Percentiles rank a stretch among this genome's conserved stretches.
phyloP scores from a whole-genome alignment of 2,113 vertebrate genomes.

The Erpornis zantholeuca region DNA sequence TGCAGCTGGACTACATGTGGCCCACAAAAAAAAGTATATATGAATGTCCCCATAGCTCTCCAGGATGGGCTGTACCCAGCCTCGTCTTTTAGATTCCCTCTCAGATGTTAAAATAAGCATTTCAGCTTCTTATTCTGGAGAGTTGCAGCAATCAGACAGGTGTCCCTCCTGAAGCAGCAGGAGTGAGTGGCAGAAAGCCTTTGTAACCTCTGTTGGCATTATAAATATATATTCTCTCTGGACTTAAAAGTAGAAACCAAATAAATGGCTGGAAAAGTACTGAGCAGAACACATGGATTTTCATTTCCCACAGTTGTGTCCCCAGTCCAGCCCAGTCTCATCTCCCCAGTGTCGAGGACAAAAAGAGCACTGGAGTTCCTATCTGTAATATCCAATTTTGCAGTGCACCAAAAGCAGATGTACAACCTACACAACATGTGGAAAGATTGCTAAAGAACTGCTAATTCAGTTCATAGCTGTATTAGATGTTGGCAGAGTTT shows the following conservation, averaged over 20 bases:
- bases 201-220: not conserved
- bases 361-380: constrained; percentile 41
- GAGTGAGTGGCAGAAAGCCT: not conserved
- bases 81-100: not conserved
- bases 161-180: not conserved
- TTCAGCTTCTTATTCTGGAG: not conserved
- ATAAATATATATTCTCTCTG: not conserved
- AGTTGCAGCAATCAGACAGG: not conserved
- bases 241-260: not conserved
- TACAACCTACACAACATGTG: not conserved
- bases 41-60: not conserved
- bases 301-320: not conserved
- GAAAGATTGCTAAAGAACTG: not conserved
- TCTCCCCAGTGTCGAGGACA: constrained; percentile 29
- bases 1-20: not conserved
- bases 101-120: not conserved
- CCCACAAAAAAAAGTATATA: not conserved
- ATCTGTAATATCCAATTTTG: not conserved
- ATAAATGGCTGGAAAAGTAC: not conserved
- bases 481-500: not conserved
- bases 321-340: constrained; percentile 18
- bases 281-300: not conserved
- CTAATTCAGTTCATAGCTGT: not conserved
- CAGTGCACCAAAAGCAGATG: not conserved
- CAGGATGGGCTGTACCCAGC: not conserved